A percentile compares a stretch with the other conserved stretches of the same genome.
phyloP scores from a whole-genome alignment of 2,113 vertebrate species.

The Brachirus orientalis region DNA sequence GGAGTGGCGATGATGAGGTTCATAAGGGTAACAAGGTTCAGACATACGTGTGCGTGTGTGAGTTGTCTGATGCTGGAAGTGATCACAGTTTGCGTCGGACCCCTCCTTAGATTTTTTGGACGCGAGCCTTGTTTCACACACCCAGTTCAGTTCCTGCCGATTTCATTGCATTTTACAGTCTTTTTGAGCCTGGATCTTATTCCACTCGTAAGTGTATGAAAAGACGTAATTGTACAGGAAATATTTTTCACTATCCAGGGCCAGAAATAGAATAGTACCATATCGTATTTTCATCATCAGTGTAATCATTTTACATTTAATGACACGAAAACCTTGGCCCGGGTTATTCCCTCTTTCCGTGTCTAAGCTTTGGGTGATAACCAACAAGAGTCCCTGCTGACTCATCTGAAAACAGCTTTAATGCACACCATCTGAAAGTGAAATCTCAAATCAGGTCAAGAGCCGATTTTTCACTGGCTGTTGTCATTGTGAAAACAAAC shows the following conservation, averaged over 20 bases:
- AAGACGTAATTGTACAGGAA: conserved; percentile 12
- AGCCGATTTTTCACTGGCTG: conserved; percentile 30
- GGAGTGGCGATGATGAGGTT: conserved; percentile 53
- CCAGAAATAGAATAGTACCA: conserved; percentile 18
- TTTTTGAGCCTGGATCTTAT: conserved; percentile 45
- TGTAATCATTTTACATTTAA: conserved; percentile 12
- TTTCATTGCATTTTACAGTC: conserved; percentile 24
- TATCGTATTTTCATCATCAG: conserved; percentile 37
- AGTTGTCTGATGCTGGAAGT: conserved; percentile 62
- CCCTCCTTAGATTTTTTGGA: conserved; percentile 68
- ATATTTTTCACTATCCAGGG: conserved; percentile 2
- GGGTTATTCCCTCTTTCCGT: background rate
- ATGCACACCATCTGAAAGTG: conserved; percentile 30
- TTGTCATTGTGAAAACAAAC: conserved; percentile 44
- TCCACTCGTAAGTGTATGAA: conserved; percentile 11
- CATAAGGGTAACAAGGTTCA: conserved; percentile 38
- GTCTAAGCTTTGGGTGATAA: conserved; percentile 18
- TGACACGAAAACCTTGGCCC: conserved; percentile 20
- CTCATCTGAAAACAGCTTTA: conserved; percentile 33
- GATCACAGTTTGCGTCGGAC: conserved; percentile 58
- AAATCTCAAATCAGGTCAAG: conserved; percentile 53
- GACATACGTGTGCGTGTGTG: conserved; percentile 29
- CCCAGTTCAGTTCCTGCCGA: conserved; percentile 36
- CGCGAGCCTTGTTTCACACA: conserved; percentile 60
- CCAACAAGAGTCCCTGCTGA: conserved; percentile 35